Base-by-base conservation (phyloP, 2,797 vertebrate genomes). In the Xenops minutus region DNA sequence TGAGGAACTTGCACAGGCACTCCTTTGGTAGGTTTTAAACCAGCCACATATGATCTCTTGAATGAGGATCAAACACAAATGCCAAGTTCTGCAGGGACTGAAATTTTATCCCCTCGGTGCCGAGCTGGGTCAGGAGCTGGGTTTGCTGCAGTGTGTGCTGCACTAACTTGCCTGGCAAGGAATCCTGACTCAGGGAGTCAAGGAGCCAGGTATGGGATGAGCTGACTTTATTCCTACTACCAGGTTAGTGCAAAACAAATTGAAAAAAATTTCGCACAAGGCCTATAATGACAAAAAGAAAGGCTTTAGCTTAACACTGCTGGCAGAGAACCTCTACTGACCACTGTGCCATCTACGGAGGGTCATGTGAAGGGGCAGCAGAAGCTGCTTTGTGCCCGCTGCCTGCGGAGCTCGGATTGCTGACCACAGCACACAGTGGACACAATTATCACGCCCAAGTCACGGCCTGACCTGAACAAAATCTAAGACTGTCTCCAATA, bases 11-110 rank as follows among this genome's bases (percentile, higher is more conserved):
- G 81, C 51, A 93, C 21, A 78, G 74, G 63, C 59, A 78, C 48
- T 67, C 61, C 49, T 79, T 74, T 64, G 76, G 48, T 68, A 64
- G 39, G 81, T 91, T 96, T 96, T 88, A 94, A 95, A 92, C 37
- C 41, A 58, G 82, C 77, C 18, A 41, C 24, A 76, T 39, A 54
- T 30, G 27, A 23, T 92, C 29, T 79, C 20, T 22, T 56, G 56
- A 92, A 85, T 43, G 27, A 89, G 83, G 72, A 48, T 34, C 43
- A 76, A 92, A 61, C n/a, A 85, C 59, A 59, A 87, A 92, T 9
- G 22, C 21, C 27, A 69, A 29, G 17, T 10, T 64, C 41, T 85
- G 18, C 18, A 13, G n/a, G 64, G 72, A 58, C 39, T 29, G 48
- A 29, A 77, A 77, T 32, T 56, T 66, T 41, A 44, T 5, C 7